Conservation (phyloP, 2,113 vertebrate genomes). For the Micronisus gabar region DNA sequence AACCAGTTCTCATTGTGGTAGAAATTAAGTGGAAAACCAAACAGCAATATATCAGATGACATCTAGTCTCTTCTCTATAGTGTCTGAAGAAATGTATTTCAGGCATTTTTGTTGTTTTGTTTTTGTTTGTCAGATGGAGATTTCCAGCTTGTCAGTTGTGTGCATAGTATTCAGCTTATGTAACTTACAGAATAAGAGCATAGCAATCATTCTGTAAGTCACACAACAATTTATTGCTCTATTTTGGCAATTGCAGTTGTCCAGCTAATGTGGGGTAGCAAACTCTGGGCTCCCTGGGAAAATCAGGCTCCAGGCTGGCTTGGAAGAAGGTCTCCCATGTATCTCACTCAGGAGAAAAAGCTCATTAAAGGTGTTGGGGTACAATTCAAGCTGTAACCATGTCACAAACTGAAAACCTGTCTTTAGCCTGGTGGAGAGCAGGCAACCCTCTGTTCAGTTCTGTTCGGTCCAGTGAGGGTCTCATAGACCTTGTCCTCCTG, state of each 20-base stretch:
- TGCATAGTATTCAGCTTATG: neutral
- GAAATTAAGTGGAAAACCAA: neutral
- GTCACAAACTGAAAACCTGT: neutral
- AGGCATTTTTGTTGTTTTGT: neutral
- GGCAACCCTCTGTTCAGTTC: neutral
- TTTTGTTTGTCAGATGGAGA: neutral
- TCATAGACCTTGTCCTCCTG: neutral
- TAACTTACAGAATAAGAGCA: neutral
- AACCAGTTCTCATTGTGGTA: neutral
- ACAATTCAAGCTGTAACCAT: neutral
- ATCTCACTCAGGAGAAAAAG: neutral
- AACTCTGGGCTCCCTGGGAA: neutral
- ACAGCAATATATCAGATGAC: neutral
- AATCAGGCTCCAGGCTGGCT: neutral
- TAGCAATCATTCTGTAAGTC: neutral
- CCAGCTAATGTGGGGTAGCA: neutral
- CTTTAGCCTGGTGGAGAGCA: neutral
- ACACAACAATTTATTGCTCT: neutral
- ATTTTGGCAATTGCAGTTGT: neutral
- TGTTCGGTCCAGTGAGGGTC: accelerated
- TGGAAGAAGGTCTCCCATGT: neutral
- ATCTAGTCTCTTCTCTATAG: neutral
- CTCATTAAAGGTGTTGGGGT: neutral
- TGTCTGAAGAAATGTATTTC: neutral
- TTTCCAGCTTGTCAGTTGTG: neutral